A percentile compares a stretch with the other conserved stretches of the same genome.
Evolutionary conservation across 2,113 vertebrate genomes (phyloP).

Genomic region (Dromaius novaehollandiae): DNA sequence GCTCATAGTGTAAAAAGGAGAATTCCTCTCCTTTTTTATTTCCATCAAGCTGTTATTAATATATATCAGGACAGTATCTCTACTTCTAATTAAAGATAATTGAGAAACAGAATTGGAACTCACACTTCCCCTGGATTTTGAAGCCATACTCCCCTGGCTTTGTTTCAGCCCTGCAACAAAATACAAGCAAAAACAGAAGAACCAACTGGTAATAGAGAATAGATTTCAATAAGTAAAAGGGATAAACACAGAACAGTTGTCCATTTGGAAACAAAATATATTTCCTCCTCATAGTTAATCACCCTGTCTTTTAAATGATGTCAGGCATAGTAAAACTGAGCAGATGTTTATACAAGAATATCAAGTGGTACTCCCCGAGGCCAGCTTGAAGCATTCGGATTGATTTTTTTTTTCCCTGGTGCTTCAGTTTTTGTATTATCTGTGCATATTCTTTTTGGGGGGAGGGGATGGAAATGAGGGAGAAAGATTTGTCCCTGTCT

Average conservation of each 20-base stretch:
- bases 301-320: background rate
- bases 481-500: background rate
- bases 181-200: background rate
- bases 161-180: background rate
- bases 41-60: background rate
- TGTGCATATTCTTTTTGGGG: background rate
- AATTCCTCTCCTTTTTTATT: background rate
- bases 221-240: background rate
- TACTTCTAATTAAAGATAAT: background rate
- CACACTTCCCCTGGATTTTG: background rate
- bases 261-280: background rate
- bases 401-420: background rate
- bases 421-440: background rate
- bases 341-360: background rate
- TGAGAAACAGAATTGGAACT: background rate
- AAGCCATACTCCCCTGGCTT: background rate
- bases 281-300: background rate
- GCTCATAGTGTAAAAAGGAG: background rate
- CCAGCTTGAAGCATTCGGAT: background rate
- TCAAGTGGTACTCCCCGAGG: background rate
- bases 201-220: background rate
- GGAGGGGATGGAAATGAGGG: fast-evolving
- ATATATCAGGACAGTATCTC: background rate
- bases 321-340: background rate
- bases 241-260: background rate